Evolutionary conservation across 2,888 invertebrate species (phyloP).

Genomic region (Drosophila rubida): DNA sequence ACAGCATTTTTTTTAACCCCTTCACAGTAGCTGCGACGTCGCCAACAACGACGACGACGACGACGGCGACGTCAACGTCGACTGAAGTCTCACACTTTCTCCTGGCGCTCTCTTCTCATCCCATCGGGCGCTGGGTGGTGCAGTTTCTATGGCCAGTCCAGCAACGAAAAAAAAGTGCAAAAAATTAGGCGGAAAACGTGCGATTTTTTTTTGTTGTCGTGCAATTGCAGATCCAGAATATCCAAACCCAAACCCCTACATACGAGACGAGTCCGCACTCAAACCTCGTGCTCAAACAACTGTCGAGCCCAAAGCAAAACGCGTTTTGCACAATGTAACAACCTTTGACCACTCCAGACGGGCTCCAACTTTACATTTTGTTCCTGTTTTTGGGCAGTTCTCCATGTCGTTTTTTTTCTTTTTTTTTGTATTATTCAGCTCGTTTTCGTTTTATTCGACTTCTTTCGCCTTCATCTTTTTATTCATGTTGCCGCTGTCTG

Average conservation of each 20-base stretch:
- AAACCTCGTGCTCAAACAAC: not conserved
- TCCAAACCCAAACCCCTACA: conserved; percentile 20
- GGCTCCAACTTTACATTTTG: conserved; percentile 42
- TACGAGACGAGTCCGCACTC: conserved; percentile 13
- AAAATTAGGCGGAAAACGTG: conserved; percentile 81
- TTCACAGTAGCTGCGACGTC: conserved; percentile 53
- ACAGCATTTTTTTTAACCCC: conserved; percentile 79
- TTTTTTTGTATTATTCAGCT: conserved; percentile 27
- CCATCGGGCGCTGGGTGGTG: conserved; percentile 22
- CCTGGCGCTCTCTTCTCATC: conserved; percentile 26
- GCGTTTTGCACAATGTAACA: conserved; percentile 78
- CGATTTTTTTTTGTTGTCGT: conserved; percentile 64
- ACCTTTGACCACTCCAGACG: conserved; percentile 60
- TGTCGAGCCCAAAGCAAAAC: conserved; percentile 42
- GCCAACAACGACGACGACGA: conserved; percentile 27
- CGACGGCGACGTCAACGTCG: conserved; percentile 47
- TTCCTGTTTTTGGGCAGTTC: conserved; percentile 39
- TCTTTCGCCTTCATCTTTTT: conserved; percentile 66
- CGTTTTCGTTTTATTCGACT: conserved; percentile 72
- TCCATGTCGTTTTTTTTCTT: conserved; percentile 3
- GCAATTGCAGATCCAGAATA: conserved; percentile 71
- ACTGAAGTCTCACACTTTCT: conserved; percentile 54
- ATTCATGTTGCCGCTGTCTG: conserved; percentile 82
- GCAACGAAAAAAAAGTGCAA: conserved; percentile 53
- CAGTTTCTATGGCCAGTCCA: conserved; percentile 69